phyloP scores from a whole-genome alignment of 2,113 vertebrate genomes.

The Trichomycterus rosablanca region DNA sequence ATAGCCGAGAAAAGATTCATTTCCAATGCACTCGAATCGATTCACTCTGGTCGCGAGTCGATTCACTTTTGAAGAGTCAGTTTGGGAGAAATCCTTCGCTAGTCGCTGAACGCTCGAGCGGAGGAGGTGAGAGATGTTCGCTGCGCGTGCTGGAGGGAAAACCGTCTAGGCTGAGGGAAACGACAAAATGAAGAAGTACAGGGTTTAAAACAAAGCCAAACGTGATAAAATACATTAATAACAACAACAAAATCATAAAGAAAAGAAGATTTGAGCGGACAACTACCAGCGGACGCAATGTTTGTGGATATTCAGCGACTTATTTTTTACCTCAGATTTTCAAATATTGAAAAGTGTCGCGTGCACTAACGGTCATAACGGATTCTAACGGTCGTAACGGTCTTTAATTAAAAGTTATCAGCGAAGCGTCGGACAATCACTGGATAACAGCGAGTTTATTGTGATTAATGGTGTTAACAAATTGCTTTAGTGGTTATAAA shows the following conservation, averaged over 20 bases:
- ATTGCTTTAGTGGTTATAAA: too few relatives aligned
- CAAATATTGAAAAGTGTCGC: background rate
- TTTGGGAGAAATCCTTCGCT: background rate
- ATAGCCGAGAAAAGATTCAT: too few relatives aligned
- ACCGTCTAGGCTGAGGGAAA: background rate
- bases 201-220: background rate
- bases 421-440: too few relatives aligned
- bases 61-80: slow-evolving; percentile 11
- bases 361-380: background rate
- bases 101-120: slow-evolving; percentile 1
- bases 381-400: too few relatives aligned
- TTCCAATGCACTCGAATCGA: background rate
- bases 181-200: too few relatives aligned
- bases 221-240: too few relatives aligned
- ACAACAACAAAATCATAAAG: background rate
- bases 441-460: too few relatives aligned
- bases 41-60: background rate
- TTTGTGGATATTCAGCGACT: background rate
- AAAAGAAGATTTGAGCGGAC: background rate
- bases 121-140: slow-evolving; percentile 9
- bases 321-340: background rate
- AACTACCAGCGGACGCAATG: background rate
- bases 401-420: too few relatives aligned
- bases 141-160: background rate
- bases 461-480: too few relatives aligned